phyloP scores from a whole-genome alignment of 2,888 invertebrate species.

The Icerya purchasi region DNA sequence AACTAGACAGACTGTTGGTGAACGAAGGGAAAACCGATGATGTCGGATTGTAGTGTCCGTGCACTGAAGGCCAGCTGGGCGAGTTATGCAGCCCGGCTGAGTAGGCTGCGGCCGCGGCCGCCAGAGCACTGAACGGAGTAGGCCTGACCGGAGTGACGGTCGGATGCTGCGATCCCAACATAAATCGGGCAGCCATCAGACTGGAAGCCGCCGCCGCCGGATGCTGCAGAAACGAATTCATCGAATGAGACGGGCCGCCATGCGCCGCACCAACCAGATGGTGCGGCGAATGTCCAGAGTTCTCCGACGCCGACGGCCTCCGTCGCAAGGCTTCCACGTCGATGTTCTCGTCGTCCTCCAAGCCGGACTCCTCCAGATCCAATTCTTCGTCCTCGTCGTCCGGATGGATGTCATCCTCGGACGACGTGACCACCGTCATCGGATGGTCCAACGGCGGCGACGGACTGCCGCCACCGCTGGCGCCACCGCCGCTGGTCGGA shows the following conservation, averaged over 20 bases:
- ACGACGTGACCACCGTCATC: constrained; percentile 5
- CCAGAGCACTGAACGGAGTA: constrained; percentile 50
- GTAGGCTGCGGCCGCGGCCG: constrained; percentile 39
- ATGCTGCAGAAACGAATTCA: constrained; percentile 23
- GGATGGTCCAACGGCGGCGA: constrained; percentile 24
- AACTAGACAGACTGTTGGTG: constrained; percentile 18
- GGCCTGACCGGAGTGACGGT: constrained; percentile 38
- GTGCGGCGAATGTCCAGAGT: constrained; percentile 18
- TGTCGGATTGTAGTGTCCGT: constrained; percentile 22
- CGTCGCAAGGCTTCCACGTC: constrained; percentile 11
- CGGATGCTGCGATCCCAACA: constrained; percentile 19
- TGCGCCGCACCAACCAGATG: not conserved
- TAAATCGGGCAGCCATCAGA: constrained; percentile 29
- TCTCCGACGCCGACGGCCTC: constrained; percentile 13
- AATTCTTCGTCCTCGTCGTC: constrained; percentile 50
- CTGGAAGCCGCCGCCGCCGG: constrained; percentile 27
- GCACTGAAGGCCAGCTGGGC: constrained; percentile 16
- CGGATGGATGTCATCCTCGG: constrained; percentile 24
- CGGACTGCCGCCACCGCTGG: too few relatives aligned
- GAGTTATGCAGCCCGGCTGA: constrained; percentile 25
- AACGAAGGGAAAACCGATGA: constrained; percentile 19
- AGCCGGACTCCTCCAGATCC: constrained; percentile 22
- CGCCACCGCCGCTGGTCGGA: constrained; percentile 23
- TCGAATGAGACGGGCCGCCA: constrained; percentile 11
- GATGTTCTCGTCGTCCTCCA: constrained; percentile 12